Base-by-base conservation (phyloP, 2,113 vertebrate genomes). In the Eupsittula cactorum region DNA sequence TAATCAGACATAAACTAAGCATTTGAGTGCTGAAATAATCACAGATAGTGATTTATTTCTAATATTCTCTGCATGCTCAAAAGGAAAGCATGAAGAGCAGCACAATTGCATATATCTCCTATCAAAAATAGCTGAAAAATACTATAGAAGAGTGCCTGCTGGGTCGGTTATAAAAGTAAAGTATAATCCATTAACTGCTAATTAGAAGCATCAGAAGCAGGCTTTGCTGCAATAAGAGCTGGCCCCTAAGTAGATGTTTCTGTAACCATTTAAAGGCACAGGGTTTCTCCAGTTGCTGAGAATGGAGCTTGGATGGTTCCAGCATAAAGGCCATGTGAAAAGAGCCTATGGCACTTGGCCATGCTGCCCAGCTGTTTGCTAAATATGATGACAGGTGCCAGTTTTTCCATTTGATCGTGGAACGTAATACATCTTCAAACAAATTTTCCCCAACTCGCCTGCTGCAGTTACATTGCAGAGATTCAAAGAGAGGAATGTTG, bases 391-490 rank as follows among this genome's bases (percentile, higher is more conserved):
- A 98, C 98, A 98, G 98, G 97, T 98, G 98, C 96, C 97, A 96
- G 95, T 97, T 97, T 98, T 98, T 98, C 97, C 98, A 97, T 98
- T 98, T 98, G 98, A 98, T 98, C 95, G 91, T 97, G 98, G 97
- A 98, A 98, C 94, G 97, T 97, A 98, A 98, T 98, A 98, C 88
- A 96, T 97, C 98, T 98, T 98, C 98, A 98, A 98, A 98, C 97
- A 98, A 95, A 97, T 98, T 97, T 92, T 92, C 95, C 94, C 93
- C 96, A 97, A 97, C 93, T 91, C 94, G 84, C 65, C 93, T 92
- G 90, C 84, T 90, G 97, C 74, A 92, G 95, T 90, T 95, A 95
- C 96, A 96, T 97, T 96, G 94, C 95, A 96, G 91, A 96, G 92
- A 96, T 96, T 88, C 96, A 97, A 64, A 91, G 87, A 59, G 29